A percentile compares a stretch with the other conserved stretches of the same genome.
These are phyloP conservation scores for Haplochromis burtoni DNA, from an alignment of 2,113 vertebrate species.

Conservation along the genomic window DNA sequence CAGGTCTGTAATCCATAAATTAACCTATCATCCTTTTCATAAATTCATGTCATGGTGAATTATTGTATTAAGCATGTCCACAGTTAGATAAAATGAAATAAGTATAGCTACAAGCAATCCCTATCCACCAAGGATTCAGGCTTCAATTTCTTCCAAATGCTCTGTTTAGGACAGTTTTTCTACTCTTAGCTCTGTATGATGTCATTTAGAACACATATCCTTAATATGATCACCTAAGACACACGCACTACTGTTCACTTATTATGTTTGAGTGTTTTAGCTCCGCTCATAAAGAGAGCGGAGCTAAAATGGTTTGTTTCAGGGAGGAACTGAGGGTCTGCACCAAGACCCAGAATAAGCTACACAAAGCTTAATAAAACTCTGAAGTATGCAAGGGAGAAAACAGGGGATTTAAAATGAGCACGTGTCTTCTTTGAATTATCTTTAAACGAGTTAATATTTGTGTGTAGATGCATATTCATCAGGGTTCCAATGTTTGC, in stretches of 20 bases:
- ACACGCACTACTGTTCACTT: background rate
- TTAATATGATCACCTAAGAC: background rate
- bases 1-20: background rate
- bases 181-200: background rate
- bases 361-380: background rate
- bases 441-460: background rate
- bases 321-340: background rate
- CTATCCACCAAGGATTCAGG: background rate
- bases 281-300: accelerated
- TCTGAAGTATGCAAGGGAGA: background rate
- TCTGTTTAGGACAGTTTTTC: background rate
- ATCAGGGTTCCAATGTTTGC: background rate
- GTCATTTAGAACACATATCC: background rate
- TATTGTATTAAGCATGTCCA: background rate
- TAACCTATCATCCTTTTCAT: background rate
- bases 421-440: background rate
- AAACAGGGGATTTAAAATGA: background rate
- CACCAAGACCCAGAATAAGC: background rate
- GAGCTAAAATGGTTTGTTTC: background rate
- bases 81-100: background rate
- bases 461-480: background rate
- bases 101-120: background rate
- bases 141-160: background rate
- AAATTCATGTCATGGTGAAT: background rate
- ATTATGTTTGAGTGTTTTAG: background rate